These are phyloP conservation scores for Poeciliopsis prolifica DNA, from an alignment of 2,113 vertebrate genomes.

Conservation along the genomic window DNA sequence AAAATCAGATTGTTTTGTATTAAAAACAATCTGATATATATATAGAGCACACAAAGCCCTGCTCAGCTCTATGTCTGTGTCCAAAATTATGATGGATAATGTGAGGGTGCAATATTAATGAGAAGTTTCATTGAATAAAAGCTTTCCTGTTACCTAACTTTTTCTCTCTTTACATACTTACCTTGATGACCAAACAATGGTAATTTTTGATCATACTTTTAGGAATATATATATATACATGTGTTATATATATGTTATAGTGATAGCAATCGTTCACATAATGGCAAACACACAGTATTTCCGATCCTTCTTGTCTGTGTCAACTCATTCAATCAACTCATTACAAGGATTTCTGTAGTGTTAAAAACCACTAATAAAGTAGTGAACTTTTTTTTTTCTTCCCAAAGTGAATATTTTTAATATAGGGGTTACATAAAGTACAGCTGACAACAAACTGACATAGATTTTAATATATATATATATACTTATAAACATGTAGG, in stretches of 20 bases:
- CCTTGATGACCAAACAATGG: no score
- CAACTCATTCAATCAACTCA: not conserved
- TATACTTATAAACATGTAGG: conserved; percentile 50
- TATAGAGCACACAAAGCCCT: no score
- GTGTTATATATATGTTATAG: not conserved
- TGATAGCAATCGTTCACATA: not conserved
- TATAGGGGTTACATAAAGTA: conserved; percentile 70
- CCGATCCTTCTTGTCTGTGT: not conserved
- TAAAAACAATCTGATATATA: no score
- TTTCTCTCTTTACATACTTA: no score
- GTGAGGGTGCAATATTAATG: not conserved
- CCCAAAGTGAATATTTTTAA: conserved; percentile 59
- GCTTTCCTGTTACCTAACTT: not conserved
- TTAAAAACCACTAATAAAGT: not conserved
- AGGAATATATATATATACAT: no score
- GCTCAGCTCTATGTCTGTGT: no score
- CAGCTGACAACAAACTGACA: conserved; percentile 73
- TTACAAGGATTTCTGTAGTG: not conserved
- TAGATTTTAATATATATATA: conserved; percentile 48
- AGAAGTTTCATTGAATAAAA: not conserved
- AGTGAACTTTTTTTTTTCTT: conserved; percentile 7
- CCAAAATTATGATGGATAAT: no score
- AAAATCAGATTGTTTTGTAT: no score
- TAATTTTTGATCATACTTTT: no score
- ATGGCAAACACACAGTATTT: no score